Evolutionary conservation across 2,888 invertebrate genomes (phyloP), one percentile per base, ranked within the genome.

Genomic region (Tetranychus truncatus): DNA sequence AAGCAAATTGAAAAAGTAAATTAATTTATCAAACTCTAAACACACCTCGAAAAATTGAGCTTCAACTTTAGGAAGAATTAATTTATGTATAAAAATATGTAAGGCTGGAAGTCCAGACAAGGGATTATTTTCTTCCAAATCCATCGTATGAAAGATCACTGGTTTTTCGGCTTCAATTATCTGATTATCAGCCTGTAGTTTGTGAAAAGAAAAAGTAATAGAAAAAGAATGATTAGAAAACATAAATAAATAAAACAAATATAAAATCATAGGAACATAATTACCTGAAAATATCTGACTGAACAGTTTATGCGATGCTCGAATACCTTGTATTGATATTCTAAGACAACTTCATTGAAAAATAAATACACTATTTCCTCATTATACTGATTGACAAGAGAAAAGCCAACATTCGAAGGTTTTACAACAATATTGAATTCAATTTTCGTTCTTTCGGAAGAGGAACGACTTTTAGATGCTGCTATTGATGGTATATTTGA

Each of bases 31-130:
- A 9, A 5, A 9, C 6, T 15, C 15, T 6, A 15, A 55, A n/a
- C n/a, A n/a, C n/a, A 88, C 88, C 83, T 91, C 89, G 84, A 91
- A 92, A 81, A 92, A 92, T 79, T 91, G 88, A 2, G 94, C 92
- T 84, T 94, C 91, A 83, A 82, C 87, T 82, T 87, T 86, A 15
- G 86, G 85, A 80, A 88, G 87, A 45, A 89, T 88, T 78, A 89
- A 85, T 80, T 90, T 87, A 83, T 93, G 91, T 3, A 89, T 86
- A 21, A 89, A 88, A 74, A 95, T 86, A 80, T 89, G 88, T 79
- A 95, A 86, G 9, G 92, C 91, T 55, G 91, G 90, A 78, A 87
- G 84, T 77, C 81, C 81, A n/a, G 81, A 80, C 76, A 81, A 78
- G 55, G 82, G 82, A 76, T 85, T 84, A 11, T 82, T 80, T 45